Percentiles rank a stretch among this genome's conserved stretches.
These are phyloP conservation scores for Bos indicus DNA, from an alignment of 2,113 vertebrate species.

Conservation along the genomic window DNA sequence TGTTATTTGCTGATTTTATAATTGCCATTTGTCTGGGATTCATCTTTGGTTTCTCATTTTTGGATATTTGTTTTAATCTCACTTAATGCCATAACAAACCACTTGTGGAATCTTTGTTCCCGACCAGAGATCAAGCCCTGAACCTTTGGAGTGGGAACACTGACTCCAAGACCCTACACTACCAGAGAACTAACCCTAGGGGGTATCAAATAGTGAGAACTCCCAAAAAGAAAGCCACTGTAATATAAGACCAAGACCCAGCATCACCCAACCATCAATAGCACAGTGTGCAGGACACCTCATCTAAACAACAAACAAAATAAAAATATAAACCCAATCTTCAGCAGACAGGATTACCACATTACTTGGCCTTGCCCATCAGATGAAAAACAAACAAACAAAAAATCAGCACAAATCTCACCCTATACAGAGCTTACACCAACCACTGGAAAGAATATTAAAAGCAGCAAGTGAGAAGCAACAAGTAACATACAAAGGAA, in stretches of 20 bases:
- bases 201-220: neutral
- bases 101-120: neutral
- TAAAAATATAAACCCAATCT: neutral
- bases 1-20: neutral
- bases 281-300: neutral
- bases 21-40: neutral
- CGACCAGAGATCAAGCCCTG: neutral
- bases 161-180: neutral
- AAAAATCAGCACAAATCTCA: neutral
- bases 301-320: neutral
- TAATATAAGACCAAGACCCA: neutral
- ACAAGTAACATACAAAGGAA: neutral
- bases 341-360: neutral
- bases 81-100: neutral
- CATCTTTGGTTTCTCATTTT: neutral
- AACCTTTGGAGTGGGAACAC: neutral
- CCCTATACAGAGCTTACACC: neutral
- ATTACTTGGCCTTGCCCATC: neutral
- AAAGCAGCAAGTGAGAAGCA: neutral
- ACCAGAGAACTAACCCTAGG: neutral
- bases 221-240: neutral
- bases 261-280: neutral
- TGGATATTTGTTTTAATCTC: neutral
- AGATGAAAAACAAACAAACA: neutral
- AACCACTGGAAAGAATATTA: neutral